These are phyloP conservation scores for Amniataba percoides DNA, from an alignment of 2,797 vertebrate species.

Conservation along the genomic window DNA sequence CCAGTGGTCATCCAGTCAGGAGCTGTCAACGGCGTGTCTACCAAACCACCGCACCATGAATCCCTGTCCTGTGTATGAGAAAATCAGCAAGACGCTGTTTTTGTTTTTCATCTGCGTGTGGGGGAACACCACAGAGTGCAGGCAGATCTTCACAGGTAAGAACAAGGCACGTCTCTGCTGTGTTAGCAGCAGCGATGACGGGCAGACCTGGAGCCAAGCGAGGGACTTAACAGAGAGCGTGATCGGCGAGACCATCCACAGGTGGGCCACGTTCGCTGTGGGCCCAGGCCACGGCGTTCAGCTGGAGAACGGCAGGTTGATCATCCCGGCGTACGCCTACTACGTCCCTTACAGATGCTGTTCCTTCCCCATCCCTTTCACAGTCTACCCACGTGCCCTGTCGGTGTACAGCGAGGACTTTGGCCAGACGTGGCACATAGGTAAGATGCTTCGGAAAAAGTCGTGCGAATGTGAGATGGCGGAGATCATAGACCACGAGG, in stretches of 20 bases:
- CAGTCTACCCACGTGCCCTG: slow-evolving; percentile 84
- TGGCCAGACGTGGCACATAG: slow-evolving; percentile 87
- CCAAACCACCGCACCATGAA: slow-evolving; percentile 92
- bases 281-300: slow-evolving; percentile 95
- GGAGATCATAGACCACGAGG: slow-evolving; percentile 81
- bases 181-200: slow-evolving; percentile 86
- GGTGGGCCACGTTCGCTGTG: slow-evolving; percentile 94
- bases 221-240: slow-evolving; percentile 88
- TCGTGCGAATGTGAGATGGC: slow-evolving; percentile 93
- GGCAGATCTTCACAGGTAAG: slow-evolving; percentile 87
- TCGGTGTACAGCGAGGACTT: slow-evolving; percentile 91
- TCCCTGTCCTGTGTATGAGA: slow-evolving; percentile 92
- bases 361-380: slow-evolving; percentile 73
- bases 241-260: slow-evolving; percentile 79
- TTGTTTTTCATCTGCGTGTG: slow-evolving; percentile 92
- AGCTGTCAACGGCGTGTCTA: slow-evolving; percentile 76
- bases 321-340: slow-evolving; percentile 90
- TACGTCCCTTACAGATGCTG: slow-evolving; percentile 78
- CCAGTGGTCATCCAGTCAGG: slow-evolving; percentile 84
- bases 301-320: slow-evolving; percentile 86
- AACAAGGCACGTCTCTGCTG: slow-evolving; percentile 89
- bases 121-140: slow-evolving; percentile 76
- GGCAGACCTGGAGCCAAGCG: slow-evolving; percentile 84
- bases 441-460: slow-evolving; percentile 79
- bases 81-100: slow-evolving; percentile 82